These are phyloP conservation scores for Sylvicapra grimmia DNA, from an alignment of 2,113 vertebrate genomes.

Conservation along the genomic window DNA sequence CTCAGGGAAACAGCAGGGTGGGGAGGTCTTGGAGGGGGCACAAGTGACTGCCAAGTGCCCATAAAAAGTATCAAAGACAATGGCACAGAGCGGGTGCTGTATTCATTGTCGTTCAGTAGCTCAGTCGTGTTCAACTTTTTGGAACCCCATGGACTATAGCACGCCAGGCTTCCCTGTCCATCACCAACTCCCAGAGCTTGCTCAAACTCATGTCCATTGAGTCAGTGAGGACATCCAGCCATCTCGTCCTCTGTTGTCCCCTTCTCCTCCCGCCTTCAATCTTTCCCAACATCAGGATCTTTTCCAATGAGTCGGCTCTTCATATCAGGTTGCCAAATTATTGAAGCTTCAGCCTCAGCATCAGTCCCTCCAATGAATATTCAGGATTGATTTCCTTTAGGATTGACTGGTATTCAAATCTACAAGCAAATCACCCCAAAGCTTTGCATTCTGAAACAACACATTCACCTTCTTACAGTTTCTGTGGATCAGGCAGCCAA, in stretches of 20 bases:
- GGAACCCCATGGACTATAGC: not conserved
- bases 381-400: not conserved
- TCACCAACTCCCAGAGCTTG: not conserved
- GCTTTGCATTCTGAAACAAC: not conserved
- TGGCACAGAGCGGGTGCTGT: too few species aligned
- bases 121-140: not conserved
- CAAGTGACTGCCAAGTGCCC: too few species aligned
- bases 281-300: not conserved
- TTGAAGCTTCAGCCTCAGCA: not conserved
- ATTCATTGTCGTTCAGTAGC: not conserved
- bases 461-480: not conserved
- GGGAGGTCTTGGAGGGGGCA: rapidly evolving
- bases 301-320: not conserved
- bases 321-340: not conserved
- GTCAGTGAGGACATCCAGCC: not conserved
- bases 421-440: not conserved
- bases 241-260: not conserved
- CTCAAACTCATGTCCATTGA: not conserved
- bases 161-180: not conserved
- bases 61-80: not conserved
- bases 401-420: not conserved
- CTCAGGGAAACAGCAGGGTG: not conserved
- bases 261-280: not conserved
- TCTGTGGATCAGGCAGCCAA: not conserved
- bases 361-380: not conserved